Evolutionary conservation across 2,797 vertebrate genomes (phyloP), one percentile per base, ranked within the genome.

Genomic region (Anguilla megastoma): DNA sequence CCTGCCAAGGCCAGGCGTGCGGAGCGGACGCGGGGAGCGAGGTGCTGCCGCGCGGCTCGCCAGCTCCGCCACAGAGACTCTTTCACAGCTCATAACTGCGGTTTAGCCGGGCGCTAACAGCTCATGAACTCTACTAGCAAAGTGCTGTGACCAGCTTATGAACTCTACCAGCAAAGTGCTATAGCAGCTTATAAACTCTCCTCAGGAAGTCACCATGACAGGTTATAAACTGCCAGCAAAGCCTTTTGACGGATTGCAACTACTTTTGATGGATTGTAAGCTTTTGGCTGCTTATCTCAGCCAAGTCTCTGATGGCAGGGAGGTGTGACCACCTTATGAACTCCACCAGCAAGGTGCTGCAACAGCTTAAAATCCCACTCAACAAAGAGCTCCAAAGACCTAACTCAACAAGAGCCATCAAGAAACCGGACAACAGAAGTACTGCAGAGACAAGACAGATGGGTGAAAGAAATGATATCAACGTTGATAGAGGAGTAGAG

Each of bases 1-100:
- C 90, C 93, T 90, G 30, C 90, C 93, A 92, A 95, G 93, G 94
- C 92, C 92, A 84, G 88, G 58, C 41, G 10, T 14, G 36, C 18
- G 36, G 30, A n/a, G 58, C 21, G 45, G 9, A 66, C 30, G n/a
- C 50, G 36, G 27, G 30, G 50, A 21, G 16, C 5, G 18, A 63
- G 24, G 60, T 18, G 60, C 58, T 60, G 16, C 58, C 3, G 58
- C 58, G 16, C 21, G 3, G 58, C 60, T 63, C 60, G 24, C 6
- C 1, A 8, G 63, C n/a, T n/a, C 7, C 27, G 63, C 63, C 63
- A 69, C 4, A n/a, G 27, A 8, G 24, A 69, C 63, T 69, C 63
- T 27, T 4, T 14, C 54, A 58, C 48, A 54, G 50, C 52, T 18
- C 9, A 12, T n/a, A 52, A n/a, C 80, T 76, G 71, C 9, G 9